Evolutionary conservation across 2,888 invertebrate species (phyloP).

Genomic region (Lasioglossum vierecki): DNA sequence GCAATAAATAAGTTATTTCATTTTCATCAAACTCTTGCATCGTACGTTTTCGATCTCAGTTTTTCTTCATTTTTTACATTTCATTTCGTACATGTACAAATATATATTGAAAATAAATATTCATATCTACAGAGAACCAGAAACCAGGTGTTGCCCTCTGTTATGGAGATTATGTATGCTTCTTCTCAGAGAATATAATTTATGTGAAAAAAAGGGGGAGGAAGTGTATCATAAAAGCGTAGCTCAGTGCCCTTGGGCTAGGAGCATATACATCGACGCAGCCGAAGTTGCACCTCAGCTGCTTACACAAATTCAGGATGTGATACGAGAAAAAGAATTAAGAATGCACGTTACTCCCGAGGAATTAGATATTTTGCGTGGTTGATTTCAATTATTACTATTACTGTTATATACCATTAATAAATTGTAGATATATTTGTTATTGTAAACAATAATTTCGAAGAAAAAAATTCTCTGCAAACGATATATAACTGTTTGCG

Average conservation of each 20-base stretch:
- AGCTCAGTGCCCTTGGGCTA: slow-evolving; percentile 81
- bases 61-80: not conserved
- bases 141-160: slow-evolving; percentile 85
- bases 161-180: slow-evolving; percentile 88
- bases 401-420: no score
- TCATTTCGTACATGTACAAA: not conserved
- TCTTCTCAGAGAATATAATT: slow-evolving; percentile 84
- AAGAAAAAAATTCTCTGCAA: no score
- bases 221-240: slow-evolving; percentile 80
- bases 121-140: slow-evolving; percentile 70
- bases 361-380: slow-evolving; percentile 89
- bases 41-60: slow-evolving; percentile 64
- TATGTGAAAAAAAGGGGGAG: slow-evolving; percentile 80
- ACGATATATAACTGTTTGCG: not conserved
- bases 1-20: slow-evolving; percentile 78
- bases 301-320: slow-evolving; percentile 88
- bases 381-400: slow-evolving; percentile 50
- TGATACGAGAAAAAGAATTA: slow-evolving; percentile 90
- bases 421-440: no score
- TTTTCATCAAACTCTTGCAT: slow-evolving; percentile 76
- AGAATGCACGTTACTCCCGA: slow-evolving; percentile 91
- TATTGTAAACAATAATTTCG: no score
- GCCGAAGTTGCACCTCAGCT: slow-evolving; percentile 86
- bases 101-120: not conserved
- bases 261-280: slow-evolving; percentile 87